Conservation (phyloP, 2,113 vertebrate genomes). For the Sigmodon hispidus region DNA sequence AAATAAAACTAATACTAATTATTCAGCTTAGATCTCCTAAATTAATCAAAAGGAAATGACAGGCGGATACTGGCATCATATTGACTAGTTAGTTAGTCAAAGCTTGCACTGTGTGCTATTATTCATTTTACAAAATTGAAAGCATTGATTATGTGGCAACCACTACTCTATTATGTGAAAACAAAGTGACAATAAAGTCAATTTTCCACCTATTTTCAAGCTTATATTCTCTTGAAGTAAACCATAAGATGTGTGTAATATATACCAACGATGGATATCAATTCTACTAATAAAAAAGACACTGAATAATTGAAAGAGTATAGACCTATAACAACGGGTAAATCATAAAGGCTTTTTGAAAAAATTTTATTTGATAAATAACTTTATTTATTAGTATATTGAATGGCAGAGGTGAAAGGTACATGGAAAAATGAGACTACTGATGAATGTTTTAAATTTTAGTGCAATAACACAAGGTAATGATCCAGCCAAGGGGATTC, state of each 20-base stretch:
- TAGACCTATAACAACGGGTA: not conserved
- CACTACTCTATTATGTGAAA: not conserved
- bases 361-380: not conserved
- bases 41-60: not conserved
- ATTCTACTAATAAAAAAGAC: not conserved
- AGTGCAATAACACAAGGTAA: rapidly evolving
- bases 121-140: not conserved
- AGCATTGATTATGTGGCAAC: not conserved
- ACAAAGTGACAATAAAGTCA: not conserved
- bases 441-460: not conserved
- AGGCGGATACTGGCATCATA: not conserved
- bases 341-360: not conserved
- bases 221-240: not conserved
- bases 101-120: not conserved
- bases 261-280: not conserved
- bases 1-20: not conserved
- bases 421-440: not conserved
- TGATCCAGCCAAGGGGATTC: not conserved
- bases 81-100: not conserved
- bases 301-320: not conserved
- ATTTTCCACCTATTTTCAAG: not conserved
- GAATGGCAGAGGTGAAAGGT: not conserved
- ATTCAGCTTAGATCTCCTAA: not conserved
- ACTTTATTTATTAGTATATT: not conserved
- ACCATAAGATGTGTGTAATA: not conserved